Percentiles rank a stretch among this genome's conserved stretches.
Conservation (phyloP, 2,888 invertebrate species). For the Hemaris fuciformis region DNA sequence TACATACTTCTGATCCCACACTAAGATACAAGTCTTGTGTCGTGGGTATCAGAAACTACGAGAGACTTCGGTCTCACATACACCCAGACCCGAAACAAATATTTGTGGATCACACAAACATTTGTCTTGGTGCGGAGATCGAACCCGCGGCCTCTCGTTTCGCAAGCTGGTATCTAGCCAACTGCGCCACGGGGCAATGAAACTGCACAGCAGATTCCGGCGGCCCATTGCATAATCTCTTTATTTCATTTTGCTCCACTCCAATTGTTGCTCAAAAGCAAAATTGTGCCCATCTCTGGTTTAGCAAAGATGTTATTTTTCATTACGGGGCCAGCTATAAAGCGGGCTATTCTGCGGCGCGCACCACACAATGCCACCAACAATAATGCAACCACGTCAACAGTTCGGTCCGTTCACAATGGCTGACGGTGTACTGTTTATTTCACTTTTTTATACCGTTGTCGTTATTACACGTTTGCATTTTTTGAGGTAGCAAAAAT, state of each 20-base stretch:
- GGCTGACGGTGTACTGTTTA: conserved; percentile 31
- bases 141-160: too few species aligned
- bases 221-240: neutral
- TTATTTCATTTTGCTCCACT: neutral
- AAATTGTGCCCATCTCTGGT: neutral
- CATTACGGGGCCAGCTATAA: conserved; percentile 35
- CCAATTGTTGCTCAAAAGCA: neutral
- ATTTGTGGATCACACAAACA: too few species aligned
- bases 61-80: too few species aligned
- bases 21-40: too few species aligned
- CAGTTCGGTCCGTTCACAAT: conserved; percentile 34
- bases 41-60: too few species aligned
- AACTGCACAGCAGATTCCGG: neutral
- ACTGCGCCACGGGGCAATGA: neutral
- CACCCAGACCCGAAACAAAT: too few species aligned
- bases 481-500: neutral
- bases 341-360: conserved; percentile 27
- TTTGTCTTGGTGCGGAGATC: too few species aligned
- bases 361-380: conserved; percentile 19
- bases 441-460: neutral
- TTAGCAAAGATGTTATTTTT: conserved; percentile 38
- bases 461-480: neutral
- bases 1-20: too few species aligned
- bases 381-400: conserved; percentile 16
- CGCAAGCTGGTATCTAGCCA: too few species aligned